Evolutionary conservation across 2,113 vertebrate genomes (phyloP).

Genomic region (Bubo scandiacus): DNA sequence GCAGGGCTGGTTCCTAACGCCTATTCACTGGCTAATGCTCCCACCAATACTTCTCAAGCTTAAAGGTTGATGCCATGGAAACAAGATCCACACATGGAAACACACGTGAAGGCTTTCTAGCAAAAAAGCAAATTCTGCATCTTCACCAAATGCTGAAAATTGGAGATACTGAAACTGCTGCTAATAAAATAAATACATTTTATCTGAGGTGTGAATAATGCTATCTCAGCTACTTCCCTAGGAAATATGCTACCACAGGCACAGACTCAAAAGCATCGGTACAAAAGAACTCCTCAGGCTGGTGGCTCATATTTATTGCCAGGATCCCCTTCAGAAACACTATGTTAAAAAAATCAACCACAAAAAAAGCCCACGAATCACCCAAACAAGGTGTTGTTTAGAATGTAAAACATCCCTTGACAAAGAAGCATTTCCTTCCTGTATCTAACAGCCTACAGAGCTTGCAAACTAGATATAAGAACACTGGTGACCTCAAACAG

Average conservation of each 20-base stretch:
- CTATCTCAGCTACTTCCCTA: neutral
- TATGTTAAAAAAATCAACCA: neutral
- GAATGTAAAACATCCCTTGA: neutral
- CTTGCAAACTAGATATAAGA: neutral
- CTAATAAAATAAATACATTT: neutral
- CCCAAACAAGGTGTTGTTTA: neutral
- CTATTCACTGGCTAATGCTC: constrained; percentile 8
- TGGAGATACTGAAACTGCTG: neutral
- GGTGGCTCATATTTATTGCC: neutral
- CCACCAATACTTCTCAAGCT: neutral
- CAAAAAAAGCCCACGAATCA: neutral
- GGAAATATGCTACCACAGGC: neutral
- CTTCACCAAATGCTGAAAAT: neutral
- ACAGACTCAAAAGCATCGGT: neutral
- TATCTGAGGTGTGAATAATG: neutral
- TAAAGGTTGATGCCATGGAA: constrained; percentile 54
- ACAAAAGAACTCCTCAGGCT: neutral
- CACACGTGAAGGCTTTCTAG: neutral
- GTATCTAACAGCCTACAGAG: neutral
- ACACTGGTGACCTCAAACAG: neutral
- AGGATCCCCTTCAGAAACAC: neutral
- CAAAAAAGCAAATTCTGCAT: neutral
- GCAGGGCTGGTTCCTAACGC: neutral
- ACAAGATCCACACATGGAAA: constrained; percentile 23
- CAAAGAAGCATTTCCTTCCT: neutral